phyloP scores from a whole-genome alignment of 2,113 vertebrate species.

The Aptenodytes patagonicus region DNA sequence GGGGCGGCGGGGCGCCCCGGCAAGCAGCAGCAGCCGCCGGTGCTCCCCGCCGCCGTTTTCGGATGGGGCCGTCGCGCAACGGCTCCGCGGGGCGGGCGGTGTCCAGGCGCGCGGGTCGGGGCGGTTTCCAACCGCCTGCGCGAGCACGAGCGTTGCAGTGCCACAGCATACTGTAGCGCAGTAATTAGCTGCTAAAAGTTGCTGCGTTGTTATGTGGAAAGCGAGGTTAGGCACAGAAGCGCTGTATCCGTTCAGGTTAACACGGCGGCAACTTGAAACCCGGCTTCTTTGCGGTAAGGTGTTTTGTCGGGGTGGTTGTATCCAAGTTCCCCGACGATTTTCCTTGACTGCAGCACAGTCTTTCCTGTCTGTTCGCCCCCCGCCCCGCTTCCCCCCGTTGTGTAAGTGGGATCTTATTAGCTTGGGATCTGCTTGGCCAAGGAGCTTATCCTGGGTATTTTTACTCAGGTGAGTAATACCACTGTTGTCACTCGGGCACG shows the following conservation, averaged over 20 bases:
- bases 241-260: accelerated
- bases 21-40: neutral
- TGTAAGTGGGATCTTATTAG: too few relatives aligned
- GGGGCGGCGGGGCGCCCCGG: neutral
- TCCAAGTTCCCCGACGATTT: accelerated
- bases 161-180: accelerated
- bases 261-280: accelerated
- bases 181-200: accelerated
- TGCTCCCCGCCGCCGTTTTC: neutral
- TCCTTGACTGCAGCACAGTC: accelerated
- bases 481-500: accelerated
- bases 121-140: too few relatives aligned
- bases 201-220: accelerated
- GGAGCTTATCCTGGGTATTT: neutral
- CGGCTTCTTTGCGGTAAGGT: too few relatives aligned
- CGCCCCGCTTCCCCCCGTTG: accelerated
- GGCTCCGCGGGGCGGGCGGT: too few relatives aligned
- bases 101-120: too few relatives aligned
- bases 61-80: neutral
- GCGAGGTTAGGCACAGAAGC: accelerated
- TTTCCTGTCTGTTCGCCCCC: neutral
- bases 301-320: accelerated
- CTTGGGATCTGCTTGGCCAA: neutral
- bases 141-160: accelerated
- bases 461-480: neutral